Evolutionary conservation across 2,113 vertebrate genomes (phyloP).

Genomic region (Rhinoderma darwinii): DNA sequence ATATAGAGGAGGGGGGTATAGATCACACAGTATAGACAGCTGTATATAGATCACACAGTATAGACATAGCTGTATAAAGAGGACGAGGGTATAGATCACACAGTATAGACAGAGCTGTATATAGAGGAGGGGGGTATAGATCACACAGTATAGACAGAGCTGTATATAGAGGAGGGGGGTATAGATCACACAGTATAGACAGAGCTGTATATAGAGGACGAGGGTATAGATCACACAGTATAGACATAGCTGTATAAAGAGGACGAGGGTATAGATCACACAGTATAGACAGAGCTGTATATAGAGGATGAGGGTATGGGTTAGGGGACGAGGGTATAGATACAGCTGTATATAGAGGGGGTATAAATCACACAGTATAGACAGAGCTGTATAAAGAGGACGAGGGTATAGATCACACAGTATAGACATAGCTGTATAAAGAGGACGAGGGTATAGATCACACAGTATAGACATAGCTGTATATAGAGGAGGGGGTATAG

Average conservation of each 20-base stretch:
- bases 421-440: too few species aligned
- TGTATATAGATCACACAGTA: not conserved
- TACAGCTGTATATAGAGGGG: too few species aligned
- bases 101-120: not conserved
- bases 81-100: not conserved
- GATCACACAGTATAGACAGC: not conserved
- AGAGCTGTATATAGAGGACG: too few species aligned
- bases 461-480: too few species aligned
- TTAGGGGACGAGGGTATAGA: too few species aligned
- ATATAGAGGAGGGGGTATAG: not conserved
- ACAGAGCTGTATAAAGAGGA: too few species aligned
- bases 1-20: not conserved
- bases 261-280: not conserved
- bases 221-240: too few species aligned
- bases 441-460: too few species aligned
- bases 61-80: not conserved
- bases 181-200: too few species aligned
- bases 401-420: too few species aligned
- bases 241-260: not conserved
- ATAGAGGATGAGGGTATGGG: too few species aligned
- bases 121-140: not conserved
- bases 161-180: not conserved
- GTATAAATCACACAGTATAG: too few species aligned
- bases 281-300: not conserved
- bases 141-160: not conserved